Evolutionary conservation across 2,888 invertebrate genomes (phyloP).

Genomic region (Dynastes grantii): DNA sequence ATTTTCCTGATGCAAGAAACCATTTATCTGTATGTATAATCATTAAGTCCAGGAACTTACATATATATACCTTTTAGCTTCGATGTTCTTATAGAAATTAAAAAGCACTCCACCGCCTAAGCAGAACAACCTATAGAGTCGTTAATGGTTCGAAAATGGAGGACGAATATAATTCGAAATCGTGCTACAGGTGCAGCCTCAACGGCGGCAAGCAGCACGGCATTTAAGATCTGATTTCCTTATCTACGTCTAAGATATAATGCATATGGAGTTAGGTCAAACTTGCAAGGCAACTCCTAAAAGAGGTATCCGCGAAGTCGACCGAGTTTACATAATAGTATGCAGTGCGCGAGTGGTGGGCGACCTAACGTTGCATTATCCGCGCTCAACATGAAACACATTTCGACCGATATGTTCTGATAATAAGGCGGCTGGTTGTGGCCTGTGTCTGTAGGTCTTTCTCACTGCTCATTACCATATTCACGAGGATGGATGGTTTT

Average conservation of each 20-base stretch:
- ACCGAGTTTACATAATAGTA: constrained; percentile 50
- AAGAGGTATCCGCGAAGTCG: constrained; percentile 49
- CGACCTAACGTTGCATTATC: constrained; percentile 46
- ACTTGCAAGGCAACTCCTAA: constrained; percentile 49
- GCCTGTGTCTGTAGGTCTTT: constrained; percentile 41
- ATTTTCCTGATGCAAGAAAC: too few relatives aligned
- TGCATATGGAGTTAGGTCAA: constrained; percentile 54
- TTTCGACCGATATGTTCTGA: constrained; percentile 46
- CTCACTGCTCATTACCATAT: constrained; percentile 42
- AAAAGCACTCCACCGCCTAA: background rate
- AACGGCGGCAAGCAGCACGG: constrained; percentile 57
- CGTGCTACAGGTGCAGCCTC: constrained; percentile 49
- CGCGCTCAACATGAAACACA: constrained; percentile 45
- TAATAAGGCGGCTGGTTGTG: constrained; percentile 45
- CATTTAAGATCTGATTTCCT: constrained; percentile 57
- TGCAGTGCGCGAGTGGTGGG: constrained; percentile 48
- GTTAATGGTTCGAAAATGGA: constrained; percentile 30
- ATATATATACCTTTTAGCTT: too few relatives aligned
- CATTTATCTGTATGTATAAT: too few relatives aligned
- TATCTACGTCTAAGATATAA: constrained; percentile 56
- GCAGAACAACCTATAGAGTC: constrained; percentile 19
- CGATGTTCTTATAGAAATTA: too few relatives aligned
- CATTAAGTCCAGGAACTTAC: too few relatives aligned
- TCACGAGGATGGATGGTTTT: constrained; percentile 44
- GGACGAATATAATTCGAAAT: constrained; percentile 43